Percentiles rank a stretch among this genome's conserved stretches.
These are phyloP conservation scores for Peucedramus taeniatus DNA, from an alignment of 2,113 vertebrate genomes.

Conservation along the genomic window DNA sequence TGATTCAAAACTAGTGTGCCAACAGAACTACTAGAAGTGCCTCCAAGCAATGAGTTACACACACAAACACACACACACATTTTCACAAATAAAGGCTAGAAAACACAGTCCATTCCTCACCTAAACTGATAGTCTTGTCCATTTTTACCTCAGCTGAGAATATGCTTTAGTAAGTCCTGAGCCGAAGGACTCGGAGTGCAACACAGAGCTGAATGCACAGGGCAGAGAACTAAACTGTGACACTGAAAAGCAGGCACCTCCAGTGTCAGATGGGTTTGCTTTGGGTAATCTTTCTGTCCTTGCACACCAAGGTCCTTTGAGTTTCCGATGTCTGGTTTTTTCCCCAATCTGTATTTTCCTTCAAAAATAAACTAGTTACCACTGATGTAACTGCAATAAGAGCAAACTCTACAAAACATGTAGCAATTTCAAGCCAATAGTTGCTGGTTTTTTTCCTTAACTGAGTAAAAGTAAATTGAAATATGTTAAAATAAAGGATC, in stretches of 20 bases:
- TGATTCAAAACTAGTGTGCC: not conserved
- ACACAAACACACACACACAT: not conserved
- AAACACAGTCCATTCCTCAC: not conserved
- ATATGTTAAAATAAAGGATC: not conserved
- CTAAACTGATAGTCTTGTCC: not conserved
- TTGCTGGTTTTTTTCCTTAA: not conserved
- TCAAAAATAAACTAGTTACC: not conserved
- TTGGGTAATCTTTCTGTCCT: not conserved
- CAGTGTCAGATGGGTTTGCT: not conserved
- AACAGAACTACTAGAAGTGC: not conserved
- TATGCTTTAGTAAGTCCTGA: not conserved
- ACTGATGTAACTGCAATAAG: not conserved
- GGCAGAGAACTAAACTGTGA: not conserved
- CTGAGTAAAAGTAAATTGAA: not conserved
- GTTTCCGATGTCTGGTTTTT: fast-evolving
- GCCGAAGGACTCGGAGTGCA: not conserved
- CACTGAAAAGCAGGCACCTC: not conserved
- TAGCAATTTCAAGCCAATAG: not conserved
- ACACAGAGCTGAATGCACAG: not conserved
- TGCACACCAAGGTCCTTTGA: not conserved
- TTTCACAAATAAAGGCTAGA: not conserved
- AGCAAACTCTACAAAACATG: not conserved
- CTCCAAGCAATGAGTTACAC: not conserved
- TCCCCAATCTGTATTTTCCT: not conserved
- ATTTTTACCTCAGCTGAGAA: not conserved